Evolutionary conservation across 2,797 vertebrate genomes (phyloP), one percentile per base, ranked within the genome.

Genomic region (Megalops cyprinoides): DNA sequence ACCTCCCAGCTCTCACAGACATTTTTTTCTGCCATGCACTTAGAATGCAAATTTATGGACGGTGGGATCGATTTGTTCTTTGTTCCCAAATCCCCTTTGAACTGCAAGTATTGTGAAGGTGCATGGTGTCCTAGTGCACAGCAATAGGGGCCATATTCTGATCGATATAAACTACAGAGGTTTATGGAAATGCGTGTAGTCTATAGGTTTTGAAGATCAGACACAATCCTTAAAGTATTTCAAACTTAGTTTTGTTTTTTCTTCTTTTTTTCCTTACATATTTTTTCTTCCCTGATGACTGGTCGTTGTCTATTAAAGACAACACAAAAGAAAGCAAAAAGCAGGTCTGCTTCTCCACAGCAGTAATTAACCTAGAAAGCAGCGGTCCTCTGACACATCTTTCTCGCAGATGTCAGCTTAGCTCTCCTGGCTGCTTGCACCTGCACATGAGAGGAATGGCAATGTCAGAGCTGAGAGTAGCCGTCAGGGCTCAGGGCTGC

Each of bases 321-420:
- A 37, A 65, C 39, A 31, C 71, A 5, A 37, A 39, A 31, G 42
- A 37, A 31, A 28, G 48, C 46, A 31, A 69, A 49, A 82, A 84
- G 69, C 75, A 82, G 78, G 82, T 49, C 39, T 55, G 53, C 77
- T 56, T 83, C 78, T 82, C 78, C 82, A 75, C 81, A 80, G 0
- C 73, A 76, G 78, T 85, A 86, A 86, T 84, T 86, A 88, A 85
- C 84, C 84, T 46, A 80, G 77, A 74, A 81, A 80, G 81, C 79
- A 81, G 69, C 85, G 78, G 74, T 80, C 51, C 82, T 74, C 81
- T 84, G 85, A 86, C 85, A 84, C 74, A 48, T 82, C 60, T 82
- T 82, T 83, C 81, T 79, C 23, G 48, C 31, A 56, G 42, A 25
- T 80, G 77, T 79, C 74, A 82, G 53, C 28, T 39, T 48, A 78